Base-by-base conservation (phyloP, 2,888 invertebrate species). In the Rosalia funebris region DNA sequence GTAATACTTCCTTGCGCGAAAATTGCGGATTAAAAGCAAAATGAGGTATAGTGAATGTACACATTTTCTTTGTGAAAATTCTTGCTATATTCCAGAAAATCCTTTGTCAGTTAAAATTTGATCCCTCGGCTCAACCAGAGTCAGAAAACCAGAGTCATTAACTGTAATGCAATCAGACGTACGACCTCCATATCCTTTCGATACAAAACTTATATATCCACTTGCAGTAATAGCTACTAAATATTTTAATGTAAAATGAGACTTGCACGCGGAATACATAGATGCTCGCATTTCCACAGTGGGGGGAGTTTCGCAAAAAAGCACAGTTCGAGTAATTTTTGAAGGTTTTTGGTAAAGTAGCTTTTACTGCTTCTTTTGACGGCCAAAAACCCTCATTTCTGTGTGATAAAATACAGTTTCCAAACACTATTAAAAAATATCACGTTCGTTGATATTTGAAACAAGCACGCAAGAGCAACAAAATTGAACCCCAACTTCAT, bases 301-400 rank as follows among this genome's bases (percentile, higher is more conserved):
- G 17, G 42, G 10, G 1, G 48, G 60, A 31, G 36, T 34, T 1
- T 53, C 47, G 3, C 16, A 20, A 9, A 11, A n/a, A 0, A 60
- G 5, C 32, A n/a, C 47, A 41, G 41, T 46, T 55, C 34, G 48
- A 48, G 14, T 46, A 56, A 12, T 36, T 45, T 61, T 47, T 10
- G 31, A 47, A 56, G 4, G 19, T 10, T 37, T 14, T 1, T 12
- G 56, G 39, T 39, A 39, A 39, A 39, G 39, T 39, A 39, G 5
- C 17, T 17, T 44, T 25, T n/a, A 54, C 10, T 1, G 39, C 39
- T 39, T 39, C 9, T 39, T 15, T 15, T 39, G 1, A 1, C 2
- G n/a, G 15, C 15, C 15, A 15, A 15, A 54, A 15, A 39, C 14
- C 39, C 39, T 3, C 15, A 15, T 39, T 39, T 4, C 39, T 15